Base-by-base conservation (phyloP, 2,113 vertebrate species). In the Ginglymostoma cirratum region DNA sequence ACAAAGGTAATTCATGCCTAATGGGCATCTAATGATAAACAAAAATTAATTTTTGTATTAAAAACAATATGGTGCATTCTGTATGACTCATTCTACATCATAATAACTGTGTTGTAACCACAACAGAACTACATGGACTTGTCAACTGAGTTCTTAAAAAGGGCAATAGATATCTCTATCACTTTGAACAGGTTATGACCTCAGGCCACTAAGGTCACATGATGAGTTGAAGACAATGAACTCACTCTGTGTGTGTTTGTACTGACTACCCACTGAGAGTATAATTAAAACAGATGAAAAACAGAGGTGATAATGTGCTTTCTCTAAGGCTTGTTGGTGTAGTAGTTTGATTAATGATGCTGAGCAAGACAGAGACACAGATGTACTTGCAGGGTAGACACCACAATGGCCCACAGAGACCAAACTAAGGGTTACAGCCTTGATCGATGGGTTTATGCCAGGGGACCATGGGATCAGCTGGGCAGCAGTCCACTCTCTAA, bases 251-350 rank as follows among this genome's bases (percentile, higher is more conserved):
- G 96, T 96, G 97, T 96, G 97, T 96, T 34, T 70, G 95, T 96
- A 96, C 96, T 96, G 96, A 69, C 96, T 96, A 97, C 98, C 98
- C 97, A 98, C 98, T 98, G 98, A 97, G 98, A 98, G 97, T 97
- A 98, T 98, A 98, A 99, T 99, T 98, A 99, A 98, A 98, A 98
- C 98, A 97, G 97, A 96, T 97, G 97, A 97, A 97, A 97, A 97
- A 97, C 98, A 97, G 98, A 98, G 98, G 98, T 97, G 97, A 97
- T 97, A 96, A 97, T 97, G 96, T 97, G 96, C 96, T 90, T 97
- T 97, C 98, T 98, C 97, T 97, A 96, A 97, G 98, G 98, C 97
- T 96, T 97, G 96, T 97, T 97, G 97, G 97, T 97, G 94, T 96
- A 97, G 96, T 96, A 96, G 97, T 98, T 98, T 98, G 98, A 98